These are phyloP conservation scores for Nezara viridula DNA, from an alignment of 2,888 invertebrate genomes.

Conservation along the genomic window DNA sequence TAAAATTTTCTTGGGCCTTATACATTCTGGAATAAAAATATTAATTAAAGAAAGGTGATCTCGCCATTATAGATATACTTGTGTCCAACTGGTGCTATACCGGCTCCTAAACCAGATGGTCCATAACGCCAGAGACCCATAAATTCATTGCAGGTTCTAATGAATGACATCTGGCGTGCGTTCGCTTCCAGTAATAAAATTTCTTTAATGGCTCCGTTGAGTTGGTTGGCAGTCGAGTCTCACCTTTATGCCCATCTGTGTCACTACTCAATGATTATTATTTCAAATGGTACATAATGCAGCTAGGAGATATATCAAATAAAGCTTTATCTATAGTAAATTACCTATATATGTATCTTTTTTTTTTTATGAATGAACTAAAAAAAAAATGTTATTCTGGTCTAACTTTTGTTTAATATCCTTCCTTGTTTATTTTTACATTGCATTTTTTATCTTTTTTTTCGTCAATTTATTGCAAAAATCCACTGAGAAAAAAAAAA, in stretches of 20 bases:
- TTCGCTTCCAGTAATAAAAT: not conserved
- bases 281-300: not conserved
- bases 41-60: not conserved
- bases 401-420: no score
- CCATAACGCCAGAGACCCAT: not conserved
- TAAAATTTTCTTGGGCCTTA: no score
- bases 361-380: no score
- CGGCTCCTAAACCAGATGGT: not conserved
- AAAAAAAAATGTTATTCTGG: no score
- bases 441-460: no score
- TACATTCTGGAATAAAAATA: not conserved
- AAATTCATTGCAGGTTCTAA: constrained; percentile 26
- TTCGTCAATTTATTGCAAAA: no score
- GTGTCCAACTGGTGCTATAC: not conserved
- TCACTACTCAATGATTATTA: not conserved
- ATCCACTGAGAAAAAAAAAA: no score
- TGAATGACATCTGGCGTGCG: constrained; percentile 43
- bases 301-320: not conserved
- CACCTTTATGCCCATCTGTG: constrained; percentile 17
- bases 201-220: not conserved
- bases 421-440: no score
- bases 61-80: not conserved
- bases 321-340: no score
- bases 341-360: no score
- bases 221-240: not conserved